Base-by-base conservation (phyloP, 1,140 invertebrate species). In the Pantala flavescens region DNA sequence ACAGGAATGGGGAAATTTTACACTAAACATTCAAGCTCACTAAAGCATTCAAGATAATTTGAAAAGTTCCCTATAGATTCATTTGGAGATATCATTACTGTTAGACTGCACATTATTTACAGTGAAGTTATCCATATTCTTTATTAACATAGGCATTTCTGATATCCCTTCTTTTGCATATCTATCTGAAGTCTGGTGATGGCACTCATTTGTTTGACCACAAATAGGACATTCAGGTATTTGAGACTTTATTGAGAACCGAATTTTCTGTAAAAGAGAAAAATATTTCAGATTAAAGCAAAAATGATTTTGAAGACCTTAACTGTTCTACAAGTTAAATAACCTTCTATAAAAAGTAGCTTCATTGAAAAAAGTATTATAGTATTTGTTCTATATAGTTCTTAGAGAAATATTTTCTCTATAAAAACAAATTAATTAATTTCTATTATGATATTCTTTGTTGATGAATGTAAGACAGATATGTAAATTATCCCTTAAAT, bases 191-290 rank as follows among this genome's bases (percentile, higher is more conserved):
- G 14, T 21, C 49, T 63, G 49, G 49, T 63, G 49, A 63, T 63
- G 1, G 12, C 49, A 63, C 16, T 16, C 49, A 63, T 12, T 83
- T 76, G 82, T 82, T 23, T 82, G 80, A 7, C 85, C 85, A 77
- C 87, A 88, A 11, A 86, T 82, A 76, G 85, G 85, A 77, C 87
- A 88, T 74, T 87, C 86, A 63, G 86, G 85, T 71, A 88, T 85
- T 74, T 86, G 84, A 16, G 87, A 86, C 70, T 84, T 84, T 12
- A 87, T 81, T 0, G 87, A 83, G 76, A 83, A 84, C 72, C 82
- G 82, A 7, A 88, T 77, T 84, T 86, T 88, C 87, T 88, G 77
- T 16, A 77, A 79, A 76, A 75, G 72, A 77, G 74, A 73, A 74
- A 24, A 75, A 43, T 24, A n/a, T n/a, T 23, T 42, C 16, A 73